A percentile compares a stretch with the other conserved stretches of the same genome.
phyloP scores from a whole-genome alignment of 2,113 vertebrate genomes.

The Abramis brama region DNA sequence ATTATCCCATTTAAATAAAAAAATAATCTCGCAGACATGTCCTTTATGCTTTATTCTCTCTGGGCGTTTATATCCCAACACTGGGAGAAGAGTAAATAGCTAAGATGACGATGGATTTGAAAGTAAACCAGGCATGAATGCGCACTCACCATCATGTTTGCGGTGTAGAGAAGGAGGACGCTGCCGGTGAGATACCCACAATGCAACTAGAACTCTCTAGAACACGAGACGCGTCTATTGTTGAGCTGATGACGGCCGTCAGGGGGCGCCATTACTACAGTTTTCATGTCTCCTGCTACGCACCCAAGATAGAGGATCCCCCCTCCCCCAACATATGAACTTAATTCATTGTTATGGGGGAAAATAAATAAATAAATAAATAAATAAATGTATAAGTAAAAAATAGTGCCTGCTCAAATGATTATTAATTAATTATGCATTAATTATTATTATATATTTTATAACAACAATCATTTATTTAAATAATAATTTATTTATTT shows the following conservation, averaged over 20 bases:
- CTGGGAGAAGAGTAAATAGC: rapidly evolving
- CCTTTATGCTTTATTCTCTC: background rate
- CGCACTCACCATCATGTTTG: constrained; percentile 59
- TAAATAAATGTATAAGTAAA: no score
- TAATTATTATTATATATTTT: no score
- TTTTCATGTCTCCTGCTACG: background rate
- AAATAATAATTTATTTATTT: no score
- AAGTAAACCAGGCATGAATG: background rate
- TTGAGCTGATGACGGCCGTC: background rate
- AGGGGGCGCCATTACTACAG: constrained; percentile 1
- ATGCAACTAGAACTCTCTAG: constrained; percentile 61
- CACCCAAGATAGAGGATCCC: background rate
- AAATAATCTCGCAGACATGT: constrained; percentile 1
- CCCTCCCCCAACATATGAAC: background rate
- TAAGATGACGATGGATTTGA: constrained; percentile 39
- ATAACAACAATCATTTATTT: no score
- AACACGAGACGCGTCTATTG: constrained; percentile 24
- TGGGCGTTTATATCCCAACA: background rate
- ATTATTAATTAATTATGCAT: no score
- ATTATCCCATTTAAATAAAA: background rate
- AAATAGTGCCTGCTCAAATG: no score
- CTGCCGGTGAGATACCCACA: constrained; percentile 52
- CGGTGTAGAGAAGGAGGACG: constrained; percentile 43
- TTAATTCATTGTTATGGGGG: background rate
- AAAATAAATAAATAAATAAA: background rate